phyloP scores from a whole-genome alignment of 2,888 invertebrate genomes.

The Acleris literana region DNA sequence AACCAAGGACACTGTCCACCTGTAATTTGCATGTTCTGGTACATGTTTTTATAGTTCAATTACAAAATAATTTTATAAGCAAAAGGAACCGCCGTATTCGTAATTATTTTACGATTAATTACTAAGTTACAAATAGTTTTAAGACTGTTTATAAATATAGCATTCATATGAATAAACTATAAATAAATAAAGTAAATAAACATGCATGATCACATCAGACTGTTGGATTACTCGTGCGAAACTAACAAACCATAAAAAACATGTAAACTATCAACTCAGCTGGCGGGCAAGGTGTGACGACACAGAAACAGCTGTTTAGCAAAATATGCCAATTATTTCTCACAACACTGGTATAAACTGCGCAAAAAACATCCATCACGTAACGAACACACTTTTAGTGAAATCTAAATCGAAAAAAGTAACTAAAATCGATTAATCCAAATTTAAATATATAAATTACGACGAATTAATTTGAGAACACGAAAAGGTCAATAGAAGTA shows the following conservation, averaged over 20 bases:
- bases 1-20: too few species aligned
- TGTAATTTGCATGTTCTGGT: too few species aligned
- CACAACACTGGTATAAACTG: slow-evolving; percentile 43
- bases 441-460: slow-evolving; percentile 42
- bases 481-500: slow-evolving; percentile 64
- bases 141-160: background rate
- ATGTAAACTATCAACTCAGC: slow-evolving; percentile 53
- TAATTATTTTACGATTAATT: too few species aligned
- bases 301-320: slow-evolving; percentile 69
- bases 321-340: slow-evolving; percentile 61
- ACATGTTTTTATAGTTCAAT: too few species aligned
- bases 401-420: background rate
- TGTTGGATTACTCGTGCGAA: slow-evolving; percentile 30
- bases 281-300: slow-evolving; percentile 67
- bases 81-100: too few species aligned
- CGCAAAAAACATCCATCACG: slow-evolving; percentile 38
- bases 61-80: too few species aligned
- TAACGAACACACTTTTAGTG: slow-evolving; percentile 44
- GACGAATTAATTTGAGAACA: slow-evolving; percentile 60
- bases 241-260: slow-evolving; percentile 36
- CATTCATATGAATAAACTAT: background rate
- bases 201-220: slow-evolving; percentile 22
- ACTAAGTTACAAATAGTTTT: too few species aligned
- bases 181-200: slow-evolving; percentile 14
- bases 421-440: slow-evolving; percentile 22